Evolutionary conservation across 2,888 invertebrate species (phyloP).

Genomic region (Chalcis sispes): DNA sequence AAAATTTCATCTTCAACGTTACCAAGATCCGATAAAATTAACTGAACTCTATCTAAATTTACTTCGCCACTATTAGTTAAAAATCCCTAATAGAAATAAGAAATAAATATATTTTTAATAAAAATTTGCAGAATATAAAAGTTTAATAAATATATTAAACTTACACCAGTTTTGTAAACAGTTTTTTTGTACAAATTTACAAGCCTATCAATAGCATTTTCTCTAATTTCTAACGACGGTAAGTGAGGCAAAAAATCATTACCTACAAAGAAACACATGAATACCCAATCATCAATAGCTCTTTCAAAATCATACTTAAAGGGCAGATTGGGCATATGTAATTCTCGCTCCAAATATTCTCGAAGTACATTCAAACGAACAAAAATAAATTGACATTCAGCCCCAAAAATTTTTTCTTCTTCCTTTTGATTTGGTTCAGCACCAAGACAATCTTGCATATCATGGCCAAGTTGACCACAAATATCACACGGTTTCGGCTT

Average conservation of each 20-base stretch:
- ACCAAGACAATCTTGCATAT: slow-evolving; percentile 95
- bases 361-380: slow-evolving; percentile 94
- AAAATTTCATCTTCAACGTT: slow-evolving; percentile 98
- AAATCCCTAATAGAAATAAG: slow-evolving; percentile 83
- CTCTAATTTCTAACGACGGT: slow-evolving; percentile 97
- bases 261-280: slow-evolving; percentile 99
- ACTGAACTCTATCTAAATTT: slow-evolving; percentile 93
- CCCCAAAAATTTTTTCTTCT: slow-evolving; percentile 80
- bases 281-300: slow-evolving; percentile 98
- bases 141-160: slow-evolving; percentile 60
- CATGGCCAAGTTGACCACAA: slow-evolving; percentile 93
- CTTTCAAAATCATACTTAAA: slow-evolving; percentile 97
- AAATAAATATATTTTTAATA: slow-evolving; percentile 29
- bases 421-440: slow-evolving; percentile 80
- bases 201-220: slow-evolving; percentile 96
- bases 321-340: slow-evolving; percentile 93
- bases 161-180: slow-evolving; percentile 93
- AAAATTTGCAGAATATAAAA: slow-evolving; percentile 39
- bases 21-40: slow-evolving; percentile 96
- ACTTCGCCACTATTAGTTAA: slow-evolving; percentile 97
- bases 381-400: slow-evolving; percentile 93
- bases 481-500: slow-evolving; percentile 97
- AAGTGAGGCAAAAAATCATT: slow-evolving; percentile 99
- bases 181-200: slow-evolving; percentile 95
- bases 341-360: slow-evolving; percentile 94